Evolutionary conservation across 23 tunicate species (phyloP).

Genomic region (Botrylloides violaceus): DNA sequence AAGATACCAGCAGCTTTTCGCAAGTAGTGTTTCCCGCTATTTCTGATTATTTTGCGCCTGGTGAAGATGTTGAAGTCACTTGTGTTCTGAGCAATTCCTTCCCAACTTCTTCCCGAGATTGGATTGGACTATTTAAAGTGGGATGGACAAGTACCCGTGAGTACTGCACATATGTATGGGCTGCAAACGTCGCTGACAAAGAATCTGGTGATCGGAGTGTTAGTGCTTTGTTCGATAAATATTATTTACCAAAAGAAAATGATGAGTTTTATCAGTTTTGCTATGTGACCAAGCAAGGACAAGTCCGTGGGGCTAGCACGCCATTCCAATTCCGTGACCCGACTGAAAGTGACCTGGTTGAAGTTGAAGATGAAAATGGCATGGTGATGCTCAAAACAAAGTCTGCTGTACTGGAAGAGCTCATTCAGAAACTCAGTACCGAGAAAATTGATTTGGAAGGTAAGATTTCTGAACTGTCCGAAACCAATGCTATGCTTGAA

Average conservation of each 20-base stretch:
- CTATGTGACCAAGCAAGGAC: constrained; percentile 77
- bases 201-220: constrained; percentile 14
- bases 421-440: constrained; percentile 14
- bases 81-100: constrained; percentile 51
- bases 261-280: constrained; percentile 86
- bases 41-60: constrained; percentile 80
- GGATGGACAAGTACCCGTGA: constrained; percentile 91
- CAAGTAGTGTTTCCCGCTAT: constrained; percentile 80
- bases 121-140: constrained; percentile 80
- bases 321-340: constrained; percentile 75
- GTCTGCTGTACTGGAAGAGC: constrained; percentile 72
- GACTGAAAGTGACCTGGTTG: constrained; percentile 71
- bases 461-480: constrained; percentile 22
- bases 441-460: constrained; percentile 36
- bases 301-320: constrained; percentile 86
- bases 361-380: constrained; percentile 86
- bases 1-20: constrained; percentile 7
- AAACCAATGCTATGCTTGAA: constrained; percentile 27
- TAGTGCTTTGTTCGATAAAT: constrained; percentile 51
- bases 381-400: constrained; percentile 71
- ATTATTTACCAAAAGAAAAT: constrained; percentile 61
- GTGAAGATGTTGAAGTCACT: constrained; percentile 33
- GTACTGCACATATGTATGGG: constrained; percentile 77
- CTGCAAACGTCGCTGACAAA: constrained; percentile 34
- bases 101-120: constrained; percentile 67